Percentiles rank a stretch among this genome's conserved stretches.
Evolutionary conservation across 2,113 vertebrate species (phyloP).

Genomic region (Antechinus flavipes): DNA sequence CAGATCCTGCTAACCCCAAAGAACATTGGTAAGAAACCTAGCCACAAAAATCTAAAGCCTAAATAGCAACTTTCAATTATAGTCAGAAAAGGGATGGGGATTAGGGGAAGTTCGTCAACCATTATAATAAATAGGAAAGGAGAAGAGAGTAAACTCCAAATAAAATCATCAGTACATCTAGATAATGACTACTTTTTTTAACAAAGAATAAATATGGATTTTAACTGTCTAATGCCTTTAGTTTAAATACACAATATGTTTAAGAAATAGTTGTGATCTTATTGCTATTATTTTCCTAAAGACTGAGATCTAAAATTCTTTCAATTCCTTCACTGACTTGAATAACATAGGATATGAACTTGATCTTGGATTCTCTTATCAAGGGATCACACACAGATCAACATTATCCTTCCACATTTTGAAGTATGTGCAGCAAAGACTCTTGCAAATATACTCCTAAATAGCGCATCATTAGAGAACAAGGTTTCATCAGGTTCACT

Average conservation of each 20-base stretch:
- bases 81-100: background rate
- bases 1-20: background rate
- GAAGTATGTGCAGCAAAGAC: background rate
- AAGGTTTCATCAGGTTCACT: background rate
- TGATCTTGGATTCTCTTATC: background rate
- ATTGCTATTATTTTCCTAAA: background rate
- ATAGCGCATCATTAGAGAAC: background rate
- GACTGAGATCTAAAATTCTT: background rate
- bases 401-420: background rate
- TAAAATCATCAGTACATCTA: background rate
- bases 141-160: background rate
- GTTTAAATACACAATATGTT: slow-evolving; percentile 8
- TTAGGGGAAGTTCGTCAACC: background rate
- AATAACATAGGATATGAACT: background rate
- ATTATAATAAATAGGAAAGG: background rate
- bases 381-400: background rate
- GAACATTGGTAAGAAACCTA: slow-evolving; percentile 14
- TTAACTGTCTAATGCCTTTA: background rate
- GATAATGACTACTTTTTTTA: slow-evolving; percentile 12
- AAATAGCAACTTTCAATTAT: background rate
- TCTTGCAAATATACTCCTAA: background rate
- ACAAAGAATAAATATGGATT: background rate
- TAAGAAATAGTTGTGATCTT: background rate
- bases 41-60: too few relatives aligned
- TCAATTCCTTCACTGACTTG: background rate